Evolutionary conservation across 2,113 vertebrate genomes (phyloP), one percentile per base, ranked within the genome.

Genomic region (Anhinga rufa): DNA sequence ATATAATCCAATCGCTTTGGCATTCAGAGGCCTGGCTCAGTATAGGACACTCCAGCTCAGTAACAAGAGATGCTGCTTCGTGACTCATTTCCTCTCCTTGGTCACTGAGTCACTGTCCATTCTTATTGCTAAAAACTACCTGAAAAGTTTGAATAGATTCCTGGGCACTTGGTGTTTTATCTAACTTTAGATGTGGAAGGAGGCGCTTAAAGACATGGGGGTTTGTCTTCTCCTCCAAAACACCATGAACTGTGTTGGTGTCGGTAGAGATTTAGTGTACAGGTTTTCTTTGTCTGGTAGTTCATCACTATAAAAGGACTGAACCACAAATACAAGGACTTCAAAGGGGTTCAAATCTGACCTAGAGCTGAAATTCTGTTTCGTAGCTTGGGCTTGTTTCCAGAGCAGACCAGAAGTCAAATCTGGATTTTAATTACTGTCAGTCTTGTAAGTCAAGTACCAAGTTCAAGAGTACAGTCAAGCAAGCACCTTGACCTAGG

Each of bases 71-170:
- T 51, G 82, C 76, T 68, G 40, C 81, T 92, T 66, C 24, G 7
- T 98, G 98, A 98, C 89, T 98, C 97, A 98, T 92, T 97, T 98
- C 97, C 97, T 96, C 86, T 48, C 76, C 65, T 60, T 18, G 29
- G 58, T n/a, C 88, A 82, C 76, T 97, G 97, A 98, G 88, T 97
- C 97, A 97, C 88, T 90, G 92, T 44, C 93, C 93, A 17, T 91
- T 58, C 90, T 95, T 93, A 69, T 74, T 92, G 82, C 74, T 92
- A 21, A 80, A 83, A 71, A 34, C 61, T 55, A 69, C 86, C 54
- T 77, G 85, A 80, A 82, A 91, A 25, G 18, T 83, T 88, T 90
- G 84, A 91, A 92, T 82, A 62, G 70, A 90, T 83, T 96, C 54
- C 80, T 36, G 15, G 92, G 69, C 76, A 64, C 82, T 36, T 24